A percentile compares a stretch with the other conserved stretches of the same genome.
phyloP scores from a whole-genome alignment of 35 echinoderm and acorn worm genomes.

The Nesometra sesokonis region DNA sequence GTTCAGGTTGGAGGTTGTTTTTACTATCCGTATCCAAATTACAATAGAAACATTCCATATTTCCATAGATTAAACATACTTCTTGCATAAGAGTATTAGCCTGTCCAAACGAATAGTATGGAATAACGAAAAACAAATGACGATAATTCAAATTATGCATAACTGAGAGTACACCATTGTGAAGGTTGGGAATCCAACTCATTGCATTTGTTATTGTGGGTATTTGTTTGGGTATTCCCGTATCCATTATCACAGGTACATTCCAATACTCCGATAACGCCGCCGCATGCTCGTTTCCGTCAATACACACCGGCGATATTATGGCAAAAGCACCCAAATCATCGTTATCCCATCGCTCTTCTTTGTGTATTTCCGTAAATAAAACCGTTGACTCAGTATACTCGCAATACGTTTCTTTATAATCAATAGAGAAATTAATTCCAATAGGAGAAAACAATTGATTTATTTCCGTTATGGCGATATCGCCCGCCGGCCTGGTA shows the following conservation, averaged over 20 bases:
- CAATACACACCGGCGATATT: not conserved
- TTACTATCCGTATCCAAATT: not conserved
- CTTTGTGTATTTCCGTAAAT: not conserved
- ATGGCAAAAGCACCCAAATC: not conserved
- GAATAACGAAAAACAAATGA: not conserved
- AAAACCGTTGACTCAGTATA: not conserved
- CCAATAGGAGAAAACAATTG: not conserved
- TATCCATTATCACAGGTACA: not conserved
- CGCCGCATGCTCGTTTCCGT: not conserved
- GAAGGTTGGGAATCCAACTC: not conserved
- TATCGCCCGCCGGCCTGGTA: not conserved
- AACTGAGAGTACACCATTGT: not conserved
- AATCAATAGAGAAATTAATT: not conserved
- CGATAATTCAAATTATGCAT: not conserved
- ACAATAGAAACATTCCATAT: not conserved
- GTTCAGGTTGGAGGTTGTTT: not conserved
- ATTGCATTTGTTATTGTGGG: not conserved
- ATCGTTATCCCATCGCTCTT: not conserved
- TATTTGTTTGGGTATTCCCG: not conserved
- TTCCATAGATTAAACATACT: not conserved
- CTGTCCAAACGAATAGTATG: not conserved
- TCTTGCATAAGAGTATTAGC: not conserved
- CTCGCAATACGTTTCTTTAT: not conserved
- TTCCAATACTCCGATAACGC: not conserved
- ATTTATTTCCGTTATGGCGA: not conserved